A percentile compares a stretch with the other conserved stretches of the same genome.
Evolutionary conservation across 2,797 vertebrate species (phyloP).

Genomic region (Myiotriccus ornatus): DNA sequence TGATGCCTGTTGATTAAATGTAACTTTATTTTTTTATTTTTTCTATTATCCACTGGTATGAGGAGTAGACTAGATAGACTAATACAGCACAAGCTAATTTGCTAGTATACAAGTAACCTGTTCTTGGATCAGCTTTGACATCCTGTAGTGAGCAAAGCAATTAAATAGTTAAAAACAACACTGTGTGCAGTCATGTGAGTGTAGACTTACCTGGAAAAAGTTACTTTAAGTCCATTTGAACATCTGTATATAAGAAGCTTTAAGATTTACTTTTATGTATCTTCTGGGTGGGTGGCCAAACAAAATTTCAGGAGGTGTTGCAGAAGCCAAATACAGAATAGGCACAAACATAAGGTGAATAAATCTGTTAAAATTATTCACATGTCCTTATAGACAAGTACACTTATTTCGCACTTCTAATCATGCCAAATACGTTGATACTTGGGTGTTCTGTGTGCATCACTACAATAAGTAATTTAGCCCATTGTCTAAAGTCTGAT

Average conservation of each 20-base stretch:
- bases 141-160: background rate
- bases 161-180: background rate
- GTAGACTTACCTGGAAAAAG: background rate
- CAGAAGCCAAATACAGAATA: background rate
- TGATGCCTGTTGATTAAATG: background rate
- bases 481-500: background rate
- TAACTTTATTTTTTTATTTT: background rate
- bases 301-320: background rate
- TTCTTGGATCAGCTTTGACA: background rate
- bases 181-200: too few relatives aligned
- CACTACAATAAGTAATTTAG: background rate
- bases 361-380: background rate
- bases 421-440: rapidly evolving
- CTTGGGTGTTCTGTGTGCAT: background rate
- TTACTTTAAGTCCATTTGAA: background rate
- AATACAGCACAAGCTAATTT: background rate
- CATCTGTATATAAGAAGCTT: background rate
- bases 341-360: background rate
- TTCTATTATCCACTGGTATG: too few relatives aligned
- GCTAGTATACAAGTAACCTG: background rate
- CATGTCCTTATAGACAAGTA: background rate
- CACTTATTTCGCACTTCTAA: background rate
- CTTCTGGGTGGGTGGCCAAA: background rate
- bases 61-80: background rate
- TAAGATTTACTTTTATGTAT: background rate